These are phyloP conservation scores for Microctonus hyperodae DNA, from an alignment of 2,888 invertebrate genomes.

Conservation along the genomic window DNA sequence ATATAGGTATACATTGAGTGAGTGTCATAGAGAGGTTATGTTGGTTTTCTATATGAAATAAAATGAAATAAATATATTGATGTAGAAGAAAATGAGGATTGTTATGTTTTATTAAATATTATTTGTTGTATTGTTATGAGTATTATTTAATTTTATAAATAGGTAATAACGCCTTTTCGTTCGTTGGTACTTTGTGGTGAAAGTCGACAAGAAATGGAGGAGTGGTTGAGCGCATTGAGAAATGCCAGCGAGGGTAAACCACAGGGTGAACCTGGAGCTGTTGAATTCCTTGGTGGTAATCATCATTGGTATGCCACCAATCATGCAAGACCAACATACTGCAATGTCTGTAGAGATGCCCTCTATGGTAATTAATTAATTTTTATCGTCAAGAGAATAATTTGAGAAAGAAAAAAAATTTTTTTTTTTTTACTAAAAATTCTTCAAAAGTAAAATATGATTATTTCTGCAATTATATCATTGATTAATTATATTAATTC, in stretches of 20 bases:
- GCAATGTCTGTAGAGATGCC: slow-evolving; percentile 95
- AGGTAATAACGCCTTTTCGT: slow-evolving; percentile 80
- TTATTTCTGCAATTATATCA: not conserved
- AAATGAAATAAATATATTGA: too few relatives aligned
- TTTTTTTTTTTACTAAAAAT: too few relatives aligned
- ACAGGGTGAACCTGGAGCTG: slow-evolving; percentile 66
- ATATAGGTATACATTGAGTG: not conserved
- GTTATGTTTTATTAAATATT: not conserved
- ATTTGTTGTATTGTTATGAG: not conserved
- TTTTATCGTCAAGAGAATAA: not conserved
- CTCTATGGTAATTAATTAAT: slow-evolving; percentile 69
- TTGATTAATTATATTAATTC: slow-evolving; percentile 41
- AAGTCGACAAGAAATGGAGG: slow-evolving; percentile 87
- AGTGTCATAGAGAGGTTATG: not conserved
- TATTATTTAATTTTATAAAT: slow-evolving; percentile 29
- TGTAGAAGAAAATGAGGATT: not conserved
- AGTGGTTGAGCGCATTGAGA: slow-evolving; percentile 86
- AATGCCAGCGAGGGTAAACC: slow-evolving; percentile 70
- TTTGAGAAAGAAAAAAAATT: not conserved
- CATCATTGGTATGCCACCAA: slow-evolving; percentile 91
- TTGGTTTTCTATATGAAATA: not conserved
- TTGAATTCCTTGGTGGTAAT: slow-evolving; percentile 74
- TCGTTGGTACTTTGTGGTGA: slow-evolving; percentile 82
- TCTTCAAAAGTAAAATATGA: too few relatives aligned
- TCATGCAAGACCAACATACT: slow-evolving; percentile 94